Conservation (phyloP, 2,113 vertebrate genomes). For the Chlamydotis undulata region DNA sequence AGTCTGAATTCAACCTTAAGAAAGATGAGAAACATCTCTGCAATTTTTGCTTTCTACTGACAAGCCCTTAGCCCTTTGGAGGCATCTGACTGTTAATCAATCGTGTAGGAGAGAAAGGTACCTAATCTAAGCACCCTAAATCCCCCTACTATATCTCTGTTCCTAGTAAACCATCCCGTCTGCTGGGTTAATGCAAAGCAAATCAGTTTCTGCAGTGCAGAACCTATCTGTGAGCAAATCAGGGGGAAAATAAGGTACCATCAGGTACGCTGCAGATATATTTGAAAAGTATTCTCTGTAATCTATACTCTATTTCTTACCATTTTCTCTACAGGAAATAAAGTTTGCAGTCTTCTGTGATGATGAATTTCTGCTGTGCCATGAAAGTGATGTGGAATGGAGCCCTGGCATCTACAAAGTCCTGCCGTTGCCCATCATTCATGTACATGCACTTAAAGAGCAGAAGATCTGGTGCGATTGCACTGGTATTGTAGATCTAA, state of each 20-base stretch:
- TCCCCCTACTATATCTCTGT: neutral
- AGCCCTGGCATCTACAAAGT: neutral
- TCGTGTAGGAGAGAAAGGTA: neutral
- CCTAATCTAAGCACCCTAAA: neutral
- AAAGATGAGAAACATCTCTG: neutral
- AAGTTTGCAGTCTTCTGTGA: neutral
- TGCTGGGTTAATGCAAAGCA: neutral
- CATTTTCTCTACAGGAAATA: neutral
- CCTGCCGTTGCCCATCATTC: neutral
- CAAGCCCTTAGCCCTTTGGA: neutral
- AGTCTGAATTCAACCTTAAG: neutral
- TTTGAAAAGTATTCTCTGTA: neutral
- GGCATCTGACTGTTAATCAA: neutral
- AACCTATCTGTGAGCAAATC: neutral
- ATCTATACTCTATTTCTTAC: neutral
- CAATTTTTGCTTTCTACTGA: neutral
- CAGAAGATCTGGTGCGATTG: neutral
- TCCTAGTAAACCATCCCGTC: neutral
- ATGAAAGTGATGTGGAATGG: neutral
- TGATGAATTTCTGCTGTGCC: neutral
- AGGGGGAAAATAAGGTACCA: neutral
- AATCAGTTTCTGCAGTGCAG: neutral
- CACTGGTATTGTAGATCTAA: neutral
- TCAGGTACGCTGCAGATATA: neutral
- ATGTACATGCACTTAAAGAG: neutral